Evolutionary conservation across 2,797 vertebrate genomes (phyloP), one percentile per base, ranked within the genome.

Genomic region (Rhinichthys osculus): DNA sequence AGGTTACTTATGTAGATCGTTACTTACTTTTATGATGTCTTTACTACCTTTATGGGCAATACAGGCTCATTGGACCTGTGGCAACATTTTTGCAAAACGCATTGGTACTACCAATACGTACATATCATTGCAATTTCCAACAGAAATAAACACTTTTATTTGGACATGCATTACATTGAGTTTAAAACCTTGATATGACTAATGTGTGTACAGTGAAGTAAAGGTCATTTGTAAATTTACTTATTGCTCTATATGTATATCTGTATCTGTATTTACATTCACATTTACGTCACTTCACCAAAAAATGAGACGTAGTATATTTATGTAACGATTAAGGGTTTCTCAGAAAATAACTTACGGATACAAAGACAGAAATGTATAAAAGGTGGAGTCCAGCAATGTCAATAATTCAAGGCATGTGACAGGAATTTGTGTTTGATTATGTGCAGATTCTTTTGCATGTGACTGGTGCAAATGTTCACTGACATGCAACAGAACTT

Each of bases 271-370:
- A 21, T 74, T 52, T 33, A 33, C 72, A 52, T 54, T 54, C 10
- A 23, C 73, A 14, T 76, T 76, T 76, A 35, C 19, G 73, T 76
- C 73, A 76, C 5, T 23, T 54, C 14, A 23, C 5, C 30, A 4
- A 54, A 76, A 35, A 38, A 38, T 7, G 21, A 23, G 73, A 38
- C 19, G 23, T 27, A 14, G 27, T 23, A 6, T 54, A 35, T 76
- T 76, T 76, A 38, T 54, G 50, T 38, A 76, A 54, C 0, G 73
- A 76, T 54, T 76, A 76, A 76, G 16, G 30, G 50, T 54, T 76
- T 11, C 1, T 5, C 5, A 21, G 73, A 38, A 38, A 52, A 76
- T 23, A 38, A 38, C 16, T 74, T 50, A 33, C 1, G 27, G 44
- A 13, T 27, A 62, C 57, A 62, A 62, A 35, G 30, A 50, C 17